These are phyloP conservation scores for Anagyrus pseudococci DNA, from an alignment of 2,888 invertebrate species.

Conservation along the genomic window DNA sequence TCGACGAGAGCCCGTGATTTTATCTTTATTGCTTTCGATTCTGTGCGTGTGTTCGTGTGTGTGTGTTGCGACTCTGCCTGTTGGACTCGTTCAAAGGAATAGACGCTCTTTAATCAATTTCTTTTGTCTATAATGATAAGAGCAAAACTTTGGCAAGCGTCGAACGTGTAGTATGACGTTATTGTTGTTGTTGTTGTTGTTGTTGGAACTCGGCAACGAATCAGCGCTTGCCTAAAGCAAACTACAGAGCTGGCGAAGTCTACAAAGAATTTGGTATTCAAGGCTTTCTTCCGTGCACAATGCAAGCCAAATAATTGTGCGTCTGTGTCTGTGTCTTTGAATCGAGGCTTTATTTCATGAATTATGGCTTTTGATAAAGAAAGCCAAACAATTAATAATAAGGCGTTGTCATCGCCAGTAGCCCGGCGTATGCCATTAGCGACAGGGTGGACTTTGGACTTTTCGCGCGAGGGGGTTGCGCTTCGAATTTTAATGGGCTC, in stretches of 20 bases:
- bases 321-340: too few species aligned
- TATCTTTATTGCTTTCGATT: too few species aligned
- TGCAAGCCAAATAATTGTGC: too few species aligned
- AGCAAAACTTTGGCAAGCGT: neutral
- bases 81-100: too few species aligned
- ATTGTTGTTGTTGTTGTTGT: neutral
- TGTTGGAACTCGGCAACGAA: too few species aligned
- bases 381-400: constrained; percentile 36
- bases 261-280: too few species aligned
- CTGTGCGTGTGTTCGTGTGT: neutral
- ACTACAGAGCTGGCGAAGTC: too few species aligned
- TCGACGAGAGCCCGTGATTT: too few species aligned
- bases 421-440: constrained; percentile 30
- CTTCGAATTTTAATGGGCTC: constrained; percentile 39
- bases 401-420: constrained; percentile 35
- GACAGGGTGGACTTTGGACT: constrained; percentile 37
- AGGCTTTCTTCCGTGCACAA: too few species aligned
- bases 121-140: neutral
- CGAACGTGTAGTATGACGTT: neutral
- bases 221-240: too few species aligned
- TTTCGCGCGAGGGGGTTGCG: constrained; percentile 24
- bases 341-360: neutral
- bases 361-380: constrained; percentile 6
- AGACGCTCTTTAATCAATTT: neutral
- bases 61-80: neutral